These are phyloP conservation scores for Hypotaenidia philippensis DNA, from an alignment of 2,797 vertebrate genomes.

Conservation along the genomic window DNA sequence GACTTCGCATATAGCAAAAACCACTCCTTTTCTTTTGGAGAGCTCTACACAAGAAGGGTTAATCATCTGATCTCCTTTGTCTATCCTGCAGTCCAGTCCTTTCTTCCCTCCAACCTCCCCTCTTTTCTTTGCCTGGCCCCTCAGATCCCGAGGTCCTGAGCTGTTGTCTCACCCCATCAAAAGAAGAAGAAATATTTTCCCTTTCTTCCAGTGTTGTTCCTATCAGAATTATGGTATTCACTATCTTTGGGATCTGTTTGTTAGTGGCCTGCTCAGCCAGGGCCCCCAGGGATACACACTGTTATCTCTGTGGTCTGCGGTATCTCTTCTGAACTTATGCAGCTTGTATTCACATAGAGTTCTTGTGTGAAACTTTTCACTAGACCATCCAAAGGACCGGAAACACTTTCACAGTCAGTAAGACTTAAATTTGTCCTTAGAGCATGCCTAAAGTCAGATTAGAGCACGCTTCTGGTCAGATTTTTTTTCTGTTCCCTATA, in stretches of 20 bases:
- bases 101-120: background rate
- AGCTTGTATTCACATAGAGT: background rate
- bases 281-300: slow-evolving; percentile 48
- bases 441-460: background rate
- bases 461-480: background rate
- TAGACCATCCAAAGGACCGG: background rate
- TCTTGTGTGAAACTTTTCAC: background rate
- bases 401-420: background rate
- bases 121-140: background rate
- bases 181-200: background rate
- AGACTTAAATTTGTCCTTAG: background rate
- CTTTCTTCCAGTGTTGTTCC: background rate
- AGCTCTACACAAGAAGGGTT: background rate
- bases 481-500: background rate
- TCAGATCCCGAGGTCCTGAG: background rate
- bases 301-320: slow-evolving; percentile 33
- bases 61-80: background rate
- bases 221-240: background rate
- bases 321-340: background rate
- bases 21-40: background rate
- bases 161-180: background rate
- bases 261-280: slow-evolving; percentile 3
- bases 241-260: slow-evolving; percentile 53
- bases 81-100: background rate
- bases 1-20: background rate